These are phyloP conservation scores for Phyllostomus discolor DNA, from an alignment of 2,113 vertebrate genomes.

Conservation along the genomic window DNA sequence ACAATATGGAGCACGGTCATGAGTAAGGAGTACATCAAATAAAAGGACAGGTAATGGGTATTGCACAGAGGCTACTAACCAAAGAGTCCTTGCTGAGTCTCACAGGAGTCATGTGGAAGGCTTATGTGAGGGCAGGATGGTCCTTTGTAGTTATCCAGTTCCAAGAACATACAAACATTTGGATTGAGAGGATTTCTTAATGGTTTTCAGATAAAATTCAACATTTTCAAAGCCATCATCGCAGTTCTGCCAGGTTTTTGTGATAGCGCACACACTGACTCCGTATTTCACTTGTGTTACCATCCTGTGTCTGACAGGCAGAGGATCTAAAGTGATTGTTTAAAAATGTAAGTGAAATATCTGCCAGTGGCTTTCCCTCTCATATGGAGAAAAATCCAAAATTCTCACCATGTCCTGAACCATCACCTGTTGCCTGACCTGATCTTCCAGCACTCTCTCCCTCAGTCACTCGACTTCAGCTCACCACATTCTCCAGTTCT, in stretches of 20 bases:
- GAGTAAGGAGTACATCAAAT: background rate
- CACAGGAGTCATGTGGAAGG: background rate
- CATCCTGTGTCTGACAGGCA: background rate
- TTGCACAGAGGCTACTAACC: background rate
- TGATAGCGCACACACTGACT: background rate
- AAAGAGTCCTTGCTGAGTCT: background rate
- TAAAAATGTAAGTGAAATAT: background rate
- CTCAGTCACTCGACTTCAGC: too few relatives aligned
- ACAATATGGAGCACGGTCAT: background rate
- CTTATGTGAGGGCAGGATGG: too few relatives aligned
- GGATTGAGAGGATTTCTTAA: background rate
- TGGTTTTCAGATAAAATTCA: background rate
- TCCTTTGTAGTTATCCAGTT: background rate
- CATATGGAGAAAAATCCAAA: background rate
- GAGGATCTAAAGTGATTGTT: background rate
- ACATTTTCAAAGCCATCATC: background rate
- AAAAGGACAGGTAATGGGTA: background rate
- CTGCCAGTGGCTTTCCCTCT: background rate
- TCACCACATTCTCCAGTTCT: background rate
- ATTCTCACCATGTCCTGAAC: background rate
- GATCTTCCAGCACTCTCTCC: background rate
- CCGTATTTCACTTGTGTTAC: background rate
- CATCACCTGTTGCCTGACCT: background rate
- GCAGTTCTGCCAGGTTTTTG: background rate
- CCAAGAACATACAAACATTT: background rate